These are phyloP conservation scores for Drosophila testacea DNA, from an alignment of 2,888 invertebrate genomes.

Conservation along the genomic window DNA sequence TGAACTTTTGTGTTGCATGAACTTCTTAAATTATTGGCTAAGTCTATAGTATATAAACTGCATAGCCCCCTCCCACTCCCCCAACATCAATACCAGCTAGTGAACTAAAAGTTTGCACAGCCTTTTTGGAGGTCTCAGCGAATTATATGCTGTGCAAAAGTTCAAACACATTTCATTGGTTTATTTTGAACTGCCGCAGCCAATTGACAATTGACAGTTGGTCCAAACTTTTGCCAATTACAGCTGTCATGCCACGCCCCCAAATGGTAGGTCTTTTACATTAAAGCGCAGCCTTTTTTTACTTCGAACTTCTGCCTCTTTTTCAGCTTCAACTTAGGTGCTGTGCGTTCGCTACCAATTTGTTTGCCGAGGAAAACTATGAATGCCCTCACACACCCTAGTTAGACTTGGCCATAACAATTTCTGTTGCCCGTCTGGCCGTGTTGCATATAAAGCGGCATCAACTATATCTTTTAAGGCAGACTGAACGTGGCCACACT, in stretches of 20 bases:
- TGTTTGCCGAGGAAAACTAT: slow-evolving; percentile 37
- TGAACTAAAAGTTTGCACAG: slow-evolving; percentile 30
- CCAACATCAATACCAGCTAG: neutral
- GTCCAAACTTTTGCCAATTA: slow-evolving; percentile 68
- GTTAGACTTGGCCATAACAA: slow-evolving; percentile 45
- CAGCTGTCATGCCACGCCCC: slow-evolving; percentile 37
- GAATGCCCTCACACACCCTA: slow-evolving; percentile 15
- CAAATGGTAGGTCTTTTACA: neutral
- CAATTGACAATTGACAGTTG: slow-evolving; percentile 74
- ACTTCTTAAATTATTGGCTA: slow-evolving; percentile 79
- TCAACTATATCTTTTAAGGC: slow-evolving; percentile 10
- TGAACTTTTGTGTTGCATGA: slow-evolving; percentile 79
- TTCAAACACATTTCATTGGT: slow-evolving; percentile 57
- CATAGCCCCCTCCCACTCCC: slow-evolving; percentile 9
- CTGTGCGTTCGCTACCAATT: slow-evolving; percentile 42
- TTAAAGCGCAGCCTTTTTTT: neutral
- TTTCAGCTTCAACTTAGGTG: slow-evolving; percentile 38
- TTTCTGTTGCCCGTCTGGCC: slow-evolving; percentile 26
- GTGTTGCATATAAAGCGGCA: slow-evolving; percentile 45
- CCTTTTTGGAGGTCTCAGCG: slow-evolving; percentile 38
- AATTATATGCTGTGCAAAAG: slow-evolving; percentile 68
- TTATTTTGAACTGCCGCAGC: slow-evolving; percentile 45
- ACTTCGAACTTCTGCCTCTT: neutral
- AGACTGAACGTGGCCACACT: slow-evolving; percentile 58
- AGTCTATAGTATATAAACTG: slow-evolving; percentile 62